Evolutionary conservation across 2,113 vertebrate genomes (phyloP).

Genomic region (Dermatemys mawii): DNA sequence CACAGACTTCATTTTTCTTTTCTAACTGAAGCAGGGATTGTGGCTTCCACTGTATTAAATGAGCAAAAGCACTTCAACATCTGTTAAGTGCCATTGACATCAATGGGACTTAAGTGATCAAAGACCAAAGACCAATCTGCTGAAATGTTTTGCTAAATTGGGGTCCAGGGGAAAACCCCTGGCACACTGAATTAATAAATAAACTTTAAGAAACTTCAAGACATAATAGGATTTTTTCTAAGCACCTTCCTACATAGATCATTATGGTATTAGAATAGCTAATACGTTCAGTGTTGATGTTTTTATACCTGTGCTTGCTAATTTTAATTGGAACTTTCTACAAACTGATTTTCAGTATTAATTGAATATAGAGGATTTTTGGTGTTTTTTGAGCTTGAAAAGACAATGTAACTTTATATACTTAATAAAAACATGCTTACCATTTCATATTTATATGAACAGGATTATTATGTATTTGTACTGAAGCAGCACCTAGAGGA

Average conservation of each 20-base stretch:
- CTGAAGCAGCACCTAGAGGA: rapidly evolving
- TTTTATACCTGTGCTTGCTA: not conserved
- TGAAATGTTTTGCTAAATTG: not conserved
- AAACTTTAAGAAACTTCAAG: not conserved
- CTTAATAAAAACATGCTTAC: not conserved
- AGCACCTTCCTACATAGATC: not conserved
- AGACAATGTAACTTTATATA: not conserved
- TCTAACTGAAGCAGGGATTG: not conserved
- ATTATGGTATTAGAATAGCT: not conserved
- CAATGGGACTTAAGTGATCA: not conserved
- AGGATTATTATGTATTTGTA: not conserved
- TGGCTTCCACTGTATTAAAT: not conserved
- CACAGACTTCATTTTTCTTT: not conserved
- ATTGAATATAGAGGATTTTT: not conserved
- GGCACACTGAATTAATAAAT: not conserved
- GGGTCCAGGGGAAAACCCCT: not conserved
- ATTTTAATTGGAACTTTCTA: not conserved
- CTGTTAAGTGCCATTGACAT: not conserved
- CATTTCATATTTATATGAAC: not conserved
- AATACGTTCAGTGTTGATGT: not conserved
- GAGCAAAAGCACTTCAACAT: not conserved
- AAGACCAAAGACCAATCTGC: not conserved
- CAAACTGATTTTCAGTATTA: not conserved
- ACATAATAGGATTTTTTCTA: not conserved
- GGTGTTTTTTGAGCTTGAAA: not conserved